Conservation (phyloP, 2,797 vertebrate genomes). For the Sebastes cheni region DNA sequence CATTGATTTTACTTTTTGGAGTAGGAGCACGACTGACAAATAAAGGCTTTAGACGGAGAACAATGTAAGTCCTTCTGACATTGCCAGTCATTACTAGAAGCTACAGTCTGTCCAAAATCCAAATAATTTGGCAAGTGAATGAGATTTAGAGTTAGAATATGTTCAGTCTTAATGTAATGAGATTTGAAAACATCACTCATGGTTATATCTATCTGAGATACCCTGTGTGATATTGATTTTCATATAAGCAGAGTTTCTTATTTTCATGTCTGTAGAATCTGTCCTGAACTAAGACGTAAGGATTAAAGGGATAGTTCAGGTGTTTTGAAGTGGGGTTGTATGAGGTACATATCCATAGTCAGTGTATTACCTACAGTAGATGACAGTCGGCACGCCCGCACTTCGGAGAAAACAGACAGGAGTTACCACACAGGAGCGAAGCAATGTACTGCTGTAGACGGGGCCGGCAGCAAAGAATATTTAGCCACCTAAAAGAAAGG, state of each 20-base stretch:
- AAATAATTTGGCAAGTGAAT: conserved; percentile 38
- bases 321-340: neutral
- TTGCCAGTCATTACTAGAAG: conserved; percentile 20
- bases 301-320: neutral
- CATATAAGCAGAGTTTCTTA: neutral
- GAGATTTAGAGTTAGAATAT: neutral
- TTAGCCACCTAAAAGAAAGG: neutral
- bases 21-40: conserved; percentile 8
- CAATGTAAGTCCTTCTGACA: conserved; percentile 28
- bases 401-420: neutral
- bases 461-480: too few species aligned
- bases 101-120: conserved; percentile 9
- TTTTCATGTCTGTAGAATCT: neutral
- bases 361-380: neutral
- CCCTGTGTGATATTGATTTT: conserved; percentile 8
- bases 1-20: conserved; percentile 20
- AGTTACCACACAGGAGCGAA: too few species aligned
- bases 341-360: neutral
- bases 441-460: too few species aligned
- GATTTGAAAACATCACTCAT: conserved; percentile 25
- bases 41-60: conserved; percentile 18
- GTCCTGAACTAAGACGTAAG: neutral
- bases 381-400: neutral
- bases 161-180: neutral
- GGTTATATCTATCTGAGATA: neutral